phyloP scores from a whole-genome alignment of 2,113 vertebrate genomes.

The Grus americana region DNA sequence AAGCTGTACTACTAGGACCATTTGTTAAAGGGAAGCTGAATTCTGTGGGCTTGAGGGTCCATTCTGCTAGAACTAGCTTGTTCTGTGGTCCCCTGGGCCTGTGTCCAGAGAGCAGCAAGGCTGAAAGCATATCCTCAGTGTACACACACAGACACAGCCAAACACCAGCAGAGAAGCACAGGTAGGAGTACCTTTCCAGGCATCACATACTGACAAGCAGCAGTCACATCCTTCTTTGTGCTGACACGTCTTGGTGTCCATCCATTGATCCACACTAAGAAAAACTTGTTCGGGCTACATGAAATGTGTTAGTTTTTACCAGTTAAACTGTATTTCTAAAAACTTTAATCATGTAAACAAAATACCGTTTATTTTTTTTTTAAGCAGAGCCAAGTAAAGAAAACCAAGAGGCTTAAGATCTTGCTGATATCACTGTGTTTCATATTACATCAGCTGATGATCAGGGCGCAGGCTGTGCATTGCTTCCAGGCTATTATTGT shows the following conservation, averaged over 20 bases:
- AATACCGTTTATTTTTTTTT: background rate
- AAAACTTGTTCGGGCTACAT: background rate
- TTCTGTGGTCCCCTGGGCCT: background rate
- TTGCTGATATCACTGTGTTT: background rate
- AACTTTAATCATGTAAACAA: background rate
- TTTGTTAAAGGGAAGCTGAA: background rate
- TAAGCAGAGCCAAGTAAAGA: background rate
- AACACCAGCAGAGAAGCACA: background rate
- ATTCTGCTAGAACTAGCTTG: background rate
- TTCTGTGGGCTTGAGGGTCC: background rate
- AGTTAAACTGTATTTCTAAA: background rate
- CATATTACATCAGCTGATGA: too few species aligned
- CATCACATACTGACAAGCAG: background rate
- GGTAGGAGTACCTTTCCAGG: background rate
- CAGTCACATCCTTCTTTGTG: background rate
- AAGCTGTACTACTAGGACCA: background rate
- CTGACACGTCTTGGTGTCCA: too few species aligned
- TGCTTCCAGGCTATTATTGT: background rate
- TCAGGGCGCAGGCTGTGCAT: background rate
- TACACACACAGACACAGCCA: background rate
- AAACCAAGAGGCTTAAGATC: background rate
- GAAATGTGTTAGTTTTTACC: background rate
- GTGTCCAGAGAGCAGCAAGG: background rate
- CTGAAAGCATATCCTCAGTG: background rate
- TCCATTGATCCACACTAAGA: background rate